Base-by-base conservation (phyloP, 53 echinoderm and acorn worm genomes). In the Holothuria scabra region DNA sequence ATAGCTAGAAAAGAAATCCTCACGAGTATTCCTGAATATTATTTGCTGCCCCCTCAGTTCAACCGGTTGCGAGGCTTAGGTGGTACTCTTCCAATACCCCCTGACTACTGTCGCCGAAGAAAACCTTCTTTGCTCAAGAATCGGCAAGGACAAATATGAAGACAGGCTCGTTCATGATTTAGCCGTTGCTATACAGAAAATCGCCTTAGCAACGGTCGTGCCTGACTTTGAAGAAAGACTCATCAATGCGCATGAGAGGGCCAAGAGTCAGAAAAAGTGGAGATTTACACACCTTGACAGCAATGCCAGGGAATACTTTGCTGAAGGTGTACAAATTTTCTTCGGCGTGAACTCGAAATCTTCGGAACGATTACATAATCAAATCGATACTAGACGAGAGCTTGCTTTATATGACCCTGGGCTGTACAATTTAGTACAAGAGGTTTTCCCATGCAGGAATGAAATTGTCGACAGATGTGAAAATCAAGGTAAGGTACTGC, bases 21-120 rank as follows among this genome's bases (percentile, higher is more conserved):
- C 38, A 86, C 76, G 8, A 76, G 93, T 24, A 76, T 96, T 16
- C 96, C 96, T 5, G 96, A 96, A 70, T 91, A 96, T 49, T 80
- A 67, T 11, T 87, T 80, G 57, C 84, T 96, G 3, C 76, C 85
- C 6, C 89, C 84, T 11, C 52, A 23, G 21, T 89, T 32, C 29
- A 88, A 93, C 14, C 89, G 93, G 2, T 89, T 91, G 0, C 59
- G 96, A 16, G 93, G 91, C 6, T 56, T 96, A 16, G 96, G 96
- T 25, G 96, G 91, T 18, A 92, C 86, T 5, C 84, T 30, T 14
- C 79, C 41, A 26, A 79, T 62, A 4, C 10, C 90, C 93, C 41
- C 61, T 92, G 12, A 65, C 92, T 23, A 83, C 86, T 16, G 83
- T 44, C 1, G 89, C 74, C 8, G 93, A 93, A 61, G 93, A 93